Evolutionary conservation across 2,888 invertebrate species (phyloP), one percentile per base, ranked within the genome.

Genomic region (Falcaria lacertinaria): DNA sequence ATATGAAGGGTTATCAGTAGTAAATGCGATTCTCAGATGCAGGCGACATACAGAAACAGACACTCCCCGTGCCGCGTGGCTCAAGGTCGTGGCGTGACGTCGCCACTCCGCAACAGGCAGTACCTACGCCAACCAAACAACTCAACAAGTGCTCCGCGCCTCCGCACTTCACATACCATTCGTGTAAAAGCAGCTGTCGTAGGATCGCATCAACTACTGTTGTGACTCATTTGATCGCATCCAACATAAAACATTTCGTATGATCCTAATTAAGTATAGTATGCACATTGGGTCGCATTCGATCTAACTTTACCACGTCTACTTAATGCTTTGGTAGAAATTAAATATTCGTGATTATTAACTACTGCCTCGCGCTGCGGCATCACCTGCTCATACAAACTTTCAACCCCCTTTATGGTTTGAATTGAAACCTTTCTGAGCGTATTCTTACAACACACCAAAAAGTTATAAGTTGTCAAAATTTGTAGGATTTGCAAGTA

Each of bases 141-240:
- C 83, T 83, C 87, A 88, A 89, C 84, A 87, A 85, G 88, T 86
- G 86, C 81, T 69, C 69, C 76, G 70, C 78, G 74, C 78, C 74
- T 74, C 73, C 78, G 69, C 76, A 60, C 64, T 57, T 69, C 67
- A 64, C 74, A 74, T 73, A 66, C 74, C 73, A 74, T 69, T 74
- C 64, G 75, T 70, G 50, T 73, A 79, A 74, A 73, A 72, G 65
- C 74, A 75, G 71, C 73, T 72, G 67, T 69, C 65, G 58, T 51
- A 57, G 50, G 47, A 55, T 47, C 50, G 57, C 54, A 59, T 48
- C 46, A 54, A 50, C 51, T 47, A 47, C 48, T 59, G 50, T 52
- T 50, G 51, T 50, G 44, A 43, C 47, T 44, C 43, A 42, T 52
- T 42, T 43, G 45, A 28, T 11, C 35, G 16, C 13, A 22, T 6